Percentiles rank a stretch among this genome's conserved stretches.
phyloP scores from a whole-genome alignment of 2,797 vertebrate species.

The Megaceryle alcyon region DNA sequence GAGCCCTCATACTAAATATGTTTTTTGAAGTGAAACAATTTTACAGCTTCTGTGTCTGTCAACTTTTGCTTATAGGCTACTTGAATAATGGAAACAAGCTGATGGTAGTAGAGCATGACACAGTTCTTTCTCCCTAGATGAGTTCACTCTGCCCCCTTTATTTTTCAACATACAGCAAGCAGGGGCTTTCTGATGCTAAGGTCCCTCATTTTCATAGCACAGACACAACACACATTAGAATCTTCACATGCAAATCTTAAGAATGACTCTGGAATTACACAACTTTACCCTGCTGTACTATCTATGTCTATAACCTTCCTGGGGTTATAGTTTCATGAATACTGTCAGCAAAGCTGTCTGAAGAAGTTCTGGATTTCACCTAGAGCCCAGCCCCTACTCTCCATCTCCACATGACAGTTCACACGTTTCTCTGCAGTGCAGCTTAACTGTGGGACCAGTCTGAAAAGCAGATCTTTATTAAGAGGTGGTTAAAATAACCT shows the following conservation, averaged over 20 bases:
- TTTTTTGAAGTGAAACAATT: constrained; percentile 22
- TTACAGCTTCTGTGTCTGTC: background rate
- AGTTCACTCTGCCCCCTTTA: background rate
- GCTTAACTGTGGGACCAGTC: background rate
- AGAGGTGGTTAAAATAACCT: background rate
- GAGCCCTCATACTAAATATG: background rate
- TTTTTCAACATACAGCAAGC: background rate
- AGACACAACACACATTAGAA: background rate
- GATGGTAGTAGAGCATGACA: background rate
- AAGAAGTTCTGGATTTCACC: background rate
- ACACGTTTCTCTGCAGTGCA: background rate
- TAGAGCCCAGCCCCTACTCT: background rate
- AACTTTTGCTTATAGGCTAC: background rate
- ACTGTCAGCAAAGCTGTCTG: background rate
- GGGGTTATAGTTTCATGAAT: background rate
- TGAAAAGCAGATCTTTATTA: background rate
- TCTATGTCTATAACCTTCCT: background rate
- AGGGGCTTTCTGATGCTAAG: background rate
- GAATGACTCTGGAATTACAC: background rate
- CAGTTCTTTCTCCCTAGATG: background rate
- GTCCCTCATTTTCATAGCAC: background rate
- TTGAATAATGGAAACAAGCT: background rate
- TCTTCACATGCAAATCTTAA: background rate
- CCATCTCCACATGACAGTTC: background rate
- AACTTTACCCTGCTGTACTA: background rate